Base-by-base conservation (phyloP, 1,140 invertebrate species). In the Idris sp. region DNA sequence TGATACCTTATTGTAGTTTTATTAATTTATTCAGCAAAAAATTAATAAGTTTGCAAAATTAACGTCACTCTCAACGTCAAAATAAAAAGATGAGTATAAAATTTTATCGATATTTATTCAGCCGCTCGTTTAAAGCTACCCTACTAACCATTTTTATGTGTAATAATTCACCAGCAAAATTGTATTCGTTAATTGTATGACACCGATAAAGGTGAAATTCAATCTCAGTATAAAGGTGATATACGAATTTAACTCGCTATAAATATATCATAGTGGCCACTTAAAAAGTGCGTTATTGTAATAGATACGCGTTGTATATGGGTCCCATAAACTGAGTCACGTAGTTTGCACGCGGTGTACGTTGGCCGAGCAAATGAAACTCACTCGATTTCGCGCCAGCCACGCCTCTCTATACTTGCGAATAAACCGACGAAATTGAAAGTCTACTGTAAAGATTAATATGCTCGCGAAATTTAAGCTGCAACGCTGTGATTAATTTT, bases 281-380 rank as follows among this genome's bases (percentile, higher is more conserved):
- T 62, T 62, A 61, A 72, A 72, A 72, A 72, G 33, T 54, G 19
- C 41, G 14, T 71, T 71, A 71, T 30, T 71, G 49, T 71, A 71
- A 71, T 71, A 41, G 48, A 59, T 53, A 41, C 26, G 19, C 16
- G 33, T 46, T 61, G 30, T 69, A 54, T 69, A 54, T 40, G 28
- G 26, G 41, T 7, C 9, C 19, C 46, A 59, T 59, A 68, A 59
- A 68, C 44, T 59, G 43, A 59, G 44, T 59, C 53, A 43, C 36
- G 54, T 38, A 58, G 19, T 35, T 8, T 31, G 28, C 28, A 58
- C 44, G 28, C 26, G 43, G 22, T 8, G 36, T n/a, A n/a, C 41
- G 26, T 69, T 28, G 22, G 19, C 25, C 18, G 14, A 59, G 46
- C 65, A 61, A 71, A 71, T 71, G 48, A 54, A 71, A 54, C 25